Evolutionary conservation across 2,888 invertebrate species (phyloP), one percentile per base, ranked within the genome.

Genomic region (Dione vanillae): DNA sequence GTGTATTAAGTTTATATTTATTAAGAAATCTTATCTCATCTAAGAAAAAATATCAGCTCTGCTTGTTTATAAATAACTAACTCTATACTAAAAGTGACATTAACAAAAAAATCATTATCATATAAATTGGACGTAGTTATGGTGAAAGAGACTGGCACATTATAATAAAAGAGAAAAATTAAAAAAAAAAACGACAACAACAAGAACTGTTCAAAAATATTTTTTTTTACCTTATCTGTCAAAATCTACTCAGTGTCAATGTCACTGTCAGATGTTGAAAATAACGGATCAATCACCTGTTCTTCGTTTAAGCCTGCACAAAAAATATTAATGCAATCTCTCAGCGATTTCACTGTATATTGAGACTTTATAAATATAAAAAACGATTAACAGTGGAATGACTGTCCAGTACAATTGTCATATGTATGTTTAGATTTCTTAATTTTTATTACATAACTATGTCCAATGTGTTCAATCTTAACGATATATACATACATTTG

Each of bases 241-340:
- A 12, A 56, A 56, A 40, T 56, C 40, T 54, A 54, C 10, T 56
- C 56, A 40, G n/a, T 40, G 16, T 56, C 56, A 16, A 16, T 20
- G 16, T 56, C 56, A 16, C 10, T 20, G 16, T 56, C 56, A 56
- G 56, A n/a, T 16, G 56, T 37, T 5, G 56, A 56, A 37, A 56
- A 16, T 37, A 56, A 56, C 37, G 56, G 56, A 35, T 56, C 56
- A 6, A 37, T 56, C 56, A 37, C 37, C 56, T 56, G 54, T 37
- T 56, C 54, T 35, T 56, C 54, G 16, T 16, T 56, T 37, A 56
- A 16, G 56, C 56, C 56, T 56, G 56, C 37, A 56, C 16, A 56
- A 16, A 47, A 37, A 56, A 56, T 56, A 11, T 56, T 40, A 37
- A 40, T 6, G 37, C 37, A 56, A 16, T 37, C 37, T 16, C 16